Percentiles rank a stretch among this genome's conserved stretches.
Conservation (phyloP, 2,888 invertebrate genomes). For the Nudaria mundana region DNA sequence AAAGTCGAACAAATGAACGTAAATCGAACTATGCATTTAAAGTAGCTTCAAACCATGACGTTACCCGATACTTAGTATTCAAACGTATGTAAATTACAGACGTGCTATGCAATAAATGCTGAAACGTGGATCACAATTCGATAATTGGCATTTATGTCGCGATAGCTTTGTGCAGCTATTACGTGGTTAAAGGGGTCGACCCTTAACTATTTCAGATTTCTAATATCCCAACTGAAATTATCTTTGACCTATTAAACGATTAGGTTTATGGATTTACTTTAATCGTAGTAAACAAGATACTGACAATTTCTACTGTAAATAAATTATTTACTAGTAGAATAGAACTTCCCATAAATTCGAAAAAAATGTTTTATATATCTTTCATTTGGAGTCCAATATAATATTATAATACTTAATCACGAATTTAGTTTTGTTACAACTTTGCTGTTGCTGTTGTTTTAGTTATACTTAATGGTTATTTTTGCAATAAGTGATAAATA, state of each 20-base stretch:
- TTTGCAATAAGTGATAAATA: conserved; percentile 40
- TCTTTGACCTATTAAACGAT: no score
- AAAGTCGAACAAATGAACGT: conserved; percentile 61
- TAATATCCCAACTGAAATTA: background rate
- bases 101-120: conserved; percentile 80
- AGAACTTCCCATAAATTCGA: no score
- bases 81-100: conserved; percentile 80
- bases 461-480: conserved; percentile 67
- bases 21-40: conserved; percentile 78
- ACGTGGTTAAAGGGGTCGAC: conserved; percentile 14
- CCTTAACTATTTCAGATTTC: conserved; percentile 26
- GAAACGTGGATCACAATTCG: conserved; percentile 78
- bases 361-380: no score
- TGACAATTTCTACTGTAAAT: no score
- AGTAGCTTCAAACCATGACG: conserved; percentile 72
- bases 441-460: conserved; percentile 58
- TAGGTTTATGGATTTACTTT: no score
- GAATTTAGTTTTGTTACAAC: conserved; percentile 58
- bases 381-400: no score
- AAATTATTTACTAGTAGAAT: no score
- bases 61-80: conserved; percentile 73
- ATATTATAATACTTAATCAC: no score
- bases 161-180: conserved; percentile 56
- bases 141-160: conserved; percentile 76
- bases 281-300: no score